phyloP scores from a whole-genome alignment of 2,888 invertebrate genomes.

The Drosophila niveifrons region DNA sequence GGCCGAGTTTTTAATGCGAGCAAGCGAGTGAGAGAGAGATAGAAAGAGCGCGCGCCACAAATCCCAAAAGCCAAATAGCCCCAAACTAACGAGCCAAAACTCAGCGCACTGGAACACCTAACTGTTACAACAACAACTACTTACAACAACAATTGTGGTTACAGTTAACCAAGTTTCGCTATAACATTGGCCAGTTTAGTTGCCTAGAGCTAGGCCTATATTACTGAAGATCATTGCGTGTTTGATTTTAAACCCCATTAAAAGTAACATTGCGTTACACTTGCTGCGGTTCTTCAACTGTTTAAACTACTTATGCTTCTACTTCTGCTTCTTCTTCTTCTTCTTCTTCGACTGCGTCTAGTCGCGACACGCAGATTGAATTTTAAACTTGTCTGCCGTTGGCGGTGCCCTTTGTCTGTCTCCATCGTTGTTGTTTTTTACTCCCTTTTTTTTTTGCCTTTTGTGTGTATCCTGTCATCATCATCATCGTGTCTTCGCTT shows the following conservation, averaged over 20 bases:
- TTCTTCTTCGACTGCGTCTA: constrained; percentile 29
- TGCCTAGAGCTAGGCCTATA: constrained; percentile 8
- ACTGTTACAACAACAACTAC: constrained; percentile 29
- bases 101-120: constrained; percentile 73
- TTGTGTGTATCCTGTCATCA: constrained; percentile 72
- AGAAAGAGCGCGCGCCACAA: constrained; percentile 74
- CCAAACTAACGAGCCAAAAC: constrained; percentile 73
- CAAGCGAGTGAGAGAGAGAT: too few species aligned
- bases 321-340: constrained; percentile 1
- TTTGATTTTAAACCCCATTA: constrained; percentile 47
- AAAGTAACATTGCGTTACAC: constrained; percentile 43
- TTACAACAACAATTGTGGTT: constrained; percentile 35
- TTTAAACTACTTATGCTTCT: background rate
- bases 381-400: constrained; percentile 45
- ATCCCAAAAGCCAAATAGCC: constrained; percentile 70
- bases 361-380: constrained; percentile 57
- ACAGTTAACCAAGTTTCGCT: constrained; percentile 66
- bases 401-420: constrained; percentile 37
- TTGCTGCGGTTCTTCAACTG: constrained; percentile 11
- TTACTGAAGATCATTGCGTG: constrained; percentile 23
- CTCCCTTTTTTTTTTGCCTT: constrained; percentile 29
- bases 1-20: constrained; percentile 62
- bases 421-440: constrained; percentile 7
- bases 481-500: constrained; percentile 51
- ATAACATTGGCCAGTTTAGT: constrained; percentile 14